These are phyloP conservation scores for Ophion slaviceki DNA, from an alignment of 2,888 invertebrate genomes.

Conservation along the genomic window DNA sequence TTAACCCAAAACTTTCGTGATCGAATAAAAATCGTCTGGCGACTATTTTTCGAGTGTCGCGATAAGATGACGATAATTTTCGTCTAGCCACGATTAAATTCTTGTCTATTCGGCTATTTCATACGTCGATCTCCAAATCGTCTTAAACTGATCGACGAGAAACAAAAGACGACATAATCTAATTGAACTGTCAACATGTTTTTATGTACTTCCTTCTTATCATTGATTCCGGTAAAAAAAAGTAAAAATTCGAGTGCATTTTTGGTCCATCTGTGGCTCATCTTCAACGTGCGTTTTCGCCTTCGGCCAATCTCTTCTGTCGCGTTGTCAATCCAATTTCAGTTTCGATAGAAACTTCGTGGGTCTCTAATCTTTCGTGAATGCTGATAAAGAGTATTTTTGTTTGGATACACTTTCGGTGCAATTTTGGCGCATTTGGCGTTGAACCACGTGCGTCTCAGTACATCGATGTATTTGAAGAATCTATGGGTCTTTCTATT, in stretches of 20 bases:
- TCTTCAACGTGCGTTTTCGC: background rate
- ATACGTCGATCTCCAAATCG: conserved; percentile 7
- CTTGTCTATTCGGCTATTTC: background rate
- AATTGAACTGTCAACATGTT: background rate
- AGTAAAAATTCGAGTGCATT: background rate
- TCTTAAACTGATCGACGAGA: background rate
- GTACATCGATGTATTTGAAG: background rate
- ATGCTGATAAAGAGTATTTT: background rate
- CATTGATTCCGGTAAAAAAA: background rate
- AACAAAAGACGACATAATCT: background rate
- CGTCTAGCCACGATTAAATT: background rate
- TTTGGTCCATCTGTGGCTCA: background rate
- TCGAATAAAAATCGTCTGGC: background rate
- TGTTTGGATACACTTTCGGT: background rate
- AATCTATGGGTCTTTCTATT: background rate
- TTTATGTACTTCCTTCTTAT: background rate
- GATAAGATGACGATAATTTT: background rate
- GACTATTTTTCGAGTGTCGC: background rate
- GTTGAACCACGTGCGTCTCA: background rate
- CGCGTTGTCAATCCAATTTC: background rate
- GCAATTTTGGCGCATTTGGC: background rate
- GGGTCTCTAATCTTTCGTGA: background rate
- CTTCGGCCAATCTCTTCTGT: background rate
- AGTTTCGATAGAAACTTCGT: background rate
- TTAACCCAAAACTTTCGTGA: background rate